These are phyloP conservation scores for Drosophila gaucha DNA, from an alignment of 2,888 invertebrate genomes.

Conservation along the genomic window DNA sequence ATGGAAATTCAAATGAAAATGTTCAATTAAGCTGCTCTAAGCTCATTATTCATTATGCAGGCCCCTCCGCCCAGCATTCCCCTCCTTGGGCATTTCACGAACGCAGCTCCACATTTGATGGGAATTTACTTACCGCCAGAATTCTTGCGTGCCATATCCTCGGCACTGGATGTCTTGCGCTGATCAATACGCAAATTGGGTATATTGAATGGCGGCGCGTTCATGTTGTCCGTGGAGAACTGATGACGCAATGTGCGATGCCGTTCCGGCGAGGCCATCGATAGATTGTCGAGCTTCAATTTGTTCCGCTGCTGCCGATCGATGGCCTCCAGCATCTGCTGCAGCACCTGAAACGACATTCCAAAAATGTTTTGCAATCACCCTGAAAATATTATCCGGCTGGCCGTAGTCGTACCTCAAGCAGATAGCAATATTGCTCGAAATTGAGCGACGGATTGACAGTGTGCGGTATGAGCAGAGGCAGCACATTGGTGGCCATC, in stretches of 20 bases:
- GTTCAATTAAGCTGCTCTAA: slow-evolving; percentile 46
- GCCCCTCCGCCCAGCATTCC: not conserved
- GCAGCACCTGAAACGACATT: slow-evolving; percentile 87
- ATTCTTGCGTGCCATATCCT: slow-evolving; percentile 95
- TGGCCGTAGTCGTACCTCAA: slow-evolving; percentile 85
- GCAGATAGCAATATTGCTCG: slow-evolving; percentile 91
- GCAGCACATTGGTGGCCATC: slow-evolving; percentile 97
- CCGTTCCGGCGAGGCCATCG: slow-evolving; percentile 91
- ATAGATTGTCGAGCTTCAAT: slow-evolving; percentile 92
- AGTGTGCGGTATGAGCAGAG: slow-evolving; percentile 95
- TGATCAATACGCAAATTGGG: slow-evolving; percentile 94
- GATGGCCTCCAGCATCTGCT: slow-evolving; percentile 96
- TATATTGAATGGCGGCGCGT: slow-evolving; percentile 93
- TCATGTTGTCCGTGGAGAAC: slow-evolving; percentile 94
- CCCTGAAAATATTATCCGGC: not conserved
- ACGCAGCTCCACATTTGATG: not conserved
- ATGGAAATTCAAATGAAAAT: slow-evolving; percentile 45
- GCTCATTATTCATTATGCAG: slow-evolving; percentile 46
- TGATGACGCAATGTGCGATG: slow-evolving; percentile 91
- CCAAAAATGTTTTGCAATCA: slow-evolving; percentile 7
- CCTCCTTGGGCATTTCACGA: not conserved
- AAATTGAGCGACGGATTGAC: slow-evolving; percentile 94
- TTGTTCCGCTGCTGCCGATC: slow-evolving; percentile 95
- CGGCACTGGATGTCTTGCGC: slow-evolving; percentile 95
- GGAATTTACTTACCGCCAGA: slow-evolving; percentile 87